These are phyloP conservation scores for Phyllostomus discolor DNA, from an alignment of 2,113 vertebrate species.

Conservation along the genomic window DNA sequence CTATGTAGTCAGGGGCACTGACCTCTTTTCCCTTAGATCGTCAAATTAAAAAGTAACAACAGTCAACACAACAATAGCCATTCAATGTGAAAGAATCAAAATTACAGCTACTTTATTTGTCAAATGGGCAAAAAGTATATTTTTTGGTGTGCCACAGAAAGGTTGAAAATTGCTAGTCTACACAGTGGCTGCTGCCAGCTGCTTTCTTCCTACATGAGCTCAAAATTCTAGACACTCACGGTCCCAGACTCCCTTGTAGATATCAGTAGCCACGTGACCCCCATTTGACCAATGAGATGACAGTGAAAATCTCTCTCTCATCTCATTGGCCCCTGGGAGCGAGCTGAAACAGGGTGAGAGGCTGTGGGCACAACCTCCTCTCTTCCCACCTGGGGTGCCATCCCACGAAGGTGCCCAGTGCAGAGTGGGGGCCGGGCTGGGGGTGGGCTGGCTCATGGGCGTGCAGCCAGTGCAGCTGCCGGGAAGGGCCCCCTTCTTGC, in stretches of 20 bases:
- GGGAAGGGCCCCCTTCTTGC: fast-evolving
- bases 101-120: not conserved
- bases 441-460: not conserved
- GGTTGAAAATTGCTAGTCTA: not conserved
- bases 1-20: not conserved
- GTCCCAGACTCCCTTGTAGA: not conserved
- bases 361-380: not conserved
- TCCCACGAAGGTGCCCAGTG: not conserved
- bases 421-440: not conserved
- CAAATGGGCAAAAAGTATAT: not conserved
- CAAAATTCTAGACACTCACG: no score
- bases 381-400: not conserved
- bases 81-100: not conserved
- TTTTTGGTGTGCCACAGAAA: not conserved
- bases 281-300: not conserved
- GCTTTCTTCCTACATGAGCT: not conserved
- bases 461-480: fast-evolving
- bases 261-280: not conserved
- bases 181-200: not conserved
- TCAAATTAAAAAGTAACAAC: not conserved
- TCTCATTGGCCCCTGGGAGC: not conserved
- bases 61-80: not conserved
- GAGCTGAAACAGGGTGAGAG: not conserved
- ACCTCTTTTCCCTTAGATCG: not conserved
- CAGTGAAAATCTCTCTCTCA: not conserved